phyloP scores from a whole-genome alignment of 2,797 vertebrate species.

The Hoplostethus atlanticus region DNA sequence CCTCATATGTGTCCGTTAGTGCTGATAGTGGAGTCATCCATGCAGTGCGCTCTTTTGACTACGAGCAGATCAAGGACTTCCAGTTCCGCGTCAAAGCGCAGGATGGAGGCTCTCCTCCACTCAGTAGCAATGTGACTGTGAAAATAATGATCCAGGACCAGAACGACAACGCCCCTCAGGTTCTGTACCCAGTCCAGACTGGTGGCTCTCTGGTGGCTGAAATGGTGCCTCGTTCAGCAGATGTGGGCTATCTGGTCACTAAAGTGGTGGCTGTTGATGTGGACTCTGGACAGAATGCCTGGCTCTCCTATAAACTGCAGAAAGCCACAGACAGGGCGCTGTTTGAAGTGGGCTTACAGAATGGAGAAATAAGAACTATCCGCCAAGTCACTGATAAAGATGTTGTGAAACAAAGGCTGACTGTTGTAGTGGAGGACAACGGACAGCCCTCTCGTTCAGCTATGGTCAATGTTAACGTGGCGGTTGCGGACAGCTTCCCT shows the following conservation, averaged over 20 bases:
- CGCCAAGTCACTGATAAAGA: no score
- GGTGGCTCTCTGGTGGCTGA: slow-evolving; percentile 78
- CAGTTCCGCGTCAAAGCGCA: slow-evolving; percentile 24
- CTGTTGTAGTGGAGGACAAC: slow-evolving; percentile 63
- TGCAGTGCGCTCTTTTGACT: slow-evolving; percentile 68
- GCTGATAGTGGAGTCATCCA: slow-evolving; percentile 70
- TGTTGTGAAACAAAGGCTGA: slow-evolving; percentile 69
- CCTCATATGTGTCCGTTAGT: slow-evolving; percentile 65
- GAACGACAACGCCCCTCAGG: slow-evolving; percentile 34
- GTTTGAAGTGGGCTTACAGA: no score
- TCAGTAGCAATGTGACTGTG: slow-evolving; percentile 40
- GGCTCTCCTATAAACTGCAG: slow-evolving; percentile 80
- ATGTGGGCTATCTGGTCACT: slow-evolving; percentile 84
- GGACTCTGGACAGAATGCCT: slow-evolving; percentile 87
- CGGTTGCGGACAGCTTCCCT: no score
- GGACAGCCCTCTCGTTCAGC: not conserved
- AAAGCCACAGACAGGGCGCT: slow-evolving; percentile 54
- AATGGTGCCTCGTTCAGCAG: slow-evolving; percentile 84
- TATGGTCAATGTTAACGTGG: no score
- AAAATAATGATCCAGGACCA: slow-evolving; percentile 35
- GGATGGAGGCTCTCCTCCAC: slow-evolving; percentile 39
- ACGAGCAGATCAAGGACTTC: slow-evolving; percentile 45
- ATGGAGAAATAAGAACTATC: no score
- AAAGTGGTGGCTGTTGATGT: slow-evolving; percentile 85
- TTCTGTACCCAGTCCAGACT: slow-evolving; percentile 16